A percentile compares a stretch with the other conserved stretches of the same genome.
These are phyloP conservation scores for Hapalemur alaotrensis DNA, from an alignment of 2,797 vertebrate genomes.

Conservation along the genomic window DNA sequence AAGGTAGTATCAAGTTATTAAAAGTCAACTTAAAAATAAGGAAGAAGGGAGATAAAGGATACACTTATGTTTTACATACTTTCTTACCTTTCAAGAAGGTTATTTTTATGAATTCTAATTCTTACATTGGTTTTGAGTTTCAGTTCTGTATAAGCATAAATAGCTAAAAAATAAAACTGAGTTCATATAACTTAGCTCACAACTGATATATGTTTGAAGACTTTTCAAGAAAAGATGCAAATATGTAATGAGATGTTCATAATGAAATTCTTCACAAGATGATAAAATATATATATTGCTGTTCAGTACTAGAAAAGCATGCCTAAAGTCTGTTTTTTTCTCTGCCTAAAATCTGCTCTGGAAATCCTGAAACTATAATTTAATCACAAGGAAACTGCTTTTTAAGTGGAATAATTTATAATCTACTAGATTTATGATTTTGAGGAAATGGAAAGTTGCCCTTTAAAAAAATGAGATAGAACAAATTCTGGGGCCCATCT, in stretches of 20 bases:
- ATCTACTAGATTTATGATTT: neutral
- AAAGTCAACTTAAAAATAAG: slow-evolving; percentile 6
- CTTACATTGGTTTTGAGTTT: slow-evolving; percentile 16
- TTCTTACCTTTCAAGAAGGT: neutral
- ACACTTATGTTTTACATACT: neutral
- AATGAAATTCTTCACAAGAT: slow-evolving; percentile 1
- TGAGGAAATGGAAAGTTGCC: neutral
- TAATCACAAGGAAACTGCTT: neutral
- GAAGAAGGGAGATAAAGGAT: neutral
- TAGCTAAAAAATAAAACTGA: slow-evolving; percentile 23
- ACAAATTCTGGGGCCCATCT: neutral
- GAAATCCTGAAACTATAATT: slow-evolving; percentile 30
- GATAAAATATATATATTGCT: neutral
- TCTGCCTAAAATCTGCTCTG: neutral
- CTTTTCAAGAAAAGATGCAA: slow-evolving; percentile 14
- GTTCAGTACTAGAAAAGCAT: neutral
- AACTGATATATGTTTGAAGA: neutral
- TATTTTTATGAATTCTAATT: slow-evolving; percentile 6
- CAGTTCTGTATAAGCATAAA: neutral
- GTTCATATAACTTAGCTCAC: neutral
- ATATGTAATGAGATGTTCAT: neutral
- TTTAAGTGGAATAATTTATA: slow-evolving; percentile 3
- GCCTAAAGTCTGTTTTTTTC: neutral
- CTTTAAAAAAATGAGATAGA: neutral
- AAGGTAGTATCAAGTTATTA: neutral